Conservation (phyloP, 1,140 invertebrate genomes). For the Drosophila yakuba region DNA sequence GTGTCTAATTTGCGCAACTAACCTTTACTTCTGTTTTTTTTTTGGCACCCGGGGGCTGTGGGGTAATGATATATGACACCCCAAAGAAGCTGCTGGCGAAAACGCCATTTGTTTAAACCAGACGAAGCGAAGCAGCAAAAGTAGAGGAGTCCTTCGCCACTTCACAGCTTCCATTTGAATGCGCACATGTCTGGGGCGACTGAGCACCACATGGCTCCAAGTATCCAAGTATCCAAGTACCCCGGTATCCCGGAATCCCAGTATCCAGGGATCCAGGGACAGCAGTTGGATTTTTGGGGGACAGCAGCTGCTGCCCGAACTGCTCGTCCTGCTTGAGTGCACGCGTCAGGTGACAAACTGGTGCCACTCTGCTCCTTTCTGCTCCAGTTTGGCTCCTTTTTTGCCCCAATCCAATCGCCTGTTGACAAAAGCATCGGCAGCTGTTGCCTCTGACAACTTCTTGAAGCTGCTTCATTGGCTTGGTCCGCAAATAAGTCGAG, state of each 20-base stretch:
- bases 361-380: slow-evolving; percentile 33
- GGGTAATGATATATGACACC: slow-evolving; percentile 78
- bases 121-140: slow-evolving; percentile 26
- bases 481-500: slow-evolving; percentile 49
- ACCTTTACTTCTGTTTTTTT: slow-evolving; percentile 18
- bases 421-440: slow-evolving; percentile 60
- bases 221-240: slow-evolving; percentile 5
- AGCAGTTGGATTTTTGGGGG: slow-evolving; percentile 13
- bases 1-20: neutral
- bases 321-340: slow-evolving; percentile 56
- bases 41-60: slow-evolving; percentile 21
- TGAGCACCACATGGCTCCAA: slow-evolving; percentile 72
- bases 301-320: slow-evolving; percentile 64
- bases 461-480: slow-evolving; percentile 32
- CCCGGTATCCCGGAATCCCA: neutral
- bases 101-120: slow-evolving; percentile 75
- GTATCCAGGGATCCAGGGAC: slow-evolving; percentile 4
- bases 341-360: slow-evolving; percentile 77
- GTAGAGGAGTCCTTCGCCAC: slow-evolving; percentile 28
- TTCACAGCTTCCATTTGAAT: slow-evolving; percentile 81
- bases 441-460: slow-evolving; percentile 69
- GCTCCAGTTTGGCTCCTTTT: neutral
- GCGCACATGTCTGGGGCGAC: slow-evolving; percentile 60
- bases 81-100: slow-evolving; percentile 71
- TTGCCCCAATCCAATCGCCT: slow-evolving; percentile 20